phyloP scores from a whole-genome alignment of 2,888 invertebrate genomes.

The Buathra laborator region DNA sequence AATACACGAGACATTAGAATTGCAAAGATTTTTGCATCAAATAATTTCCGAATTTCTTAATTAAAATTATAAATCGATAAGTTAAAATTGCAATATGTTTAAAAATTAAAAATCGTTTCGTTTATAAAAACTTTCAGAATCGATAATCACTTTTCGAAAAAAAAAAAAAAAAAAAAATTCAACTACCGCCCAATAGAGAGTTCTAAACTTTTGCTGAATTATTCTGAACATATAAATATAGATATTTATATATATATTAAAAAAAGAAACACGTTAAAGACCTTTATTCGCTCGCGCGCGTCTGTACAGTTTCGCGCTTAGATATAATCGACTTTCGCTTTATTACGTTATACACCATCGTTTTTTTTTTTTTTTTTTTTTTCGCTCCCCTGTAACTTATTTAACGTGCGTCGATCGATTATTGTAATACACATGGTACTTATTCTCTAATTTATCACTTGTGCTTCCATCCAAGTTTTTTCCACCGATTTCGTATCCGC shows the following conservation, averaged over 20 bases:
- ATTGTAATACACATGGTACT: constrained; percentile 67
- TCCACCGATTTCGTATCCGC: constrained; percentile 4
- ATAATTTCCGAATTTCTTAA: no score
- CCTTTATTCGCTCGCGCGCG: constrained; percentile 59
- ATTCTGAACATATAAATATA: background rate
- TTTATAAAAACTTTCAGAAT: no score
- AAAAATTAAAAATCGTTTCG: no score
- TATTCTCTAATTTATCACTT: constrained; percentile 66
- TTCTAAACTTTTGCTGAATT: no score
- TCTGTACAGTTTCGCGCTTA: constrained; percentile 63
- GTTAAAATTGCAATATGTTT: no score
- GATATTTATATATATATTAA: constrained; percentile 7
- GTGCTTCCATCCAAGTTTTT: constrained; percentile 57
- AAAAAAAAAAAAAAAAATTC: no score
- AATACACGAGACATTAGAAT: no score
- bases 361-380: constrained; percentile 9
- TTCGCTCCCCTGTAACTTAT: constrained; percentile 26
- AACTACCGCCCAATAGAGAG: no score
- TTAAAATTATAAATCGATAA: no score
- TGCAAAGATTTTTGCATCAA: no score
- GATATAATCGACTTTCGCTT: constrained; percentile 61
- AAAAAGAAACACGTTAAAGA: constrained; percentile 55
- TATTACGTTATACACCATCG: constrained; percentile 41
- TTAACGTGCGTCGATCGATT: constrained; percentile 59
- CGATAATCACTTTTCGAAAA: no score